These are phyloP conservation scores for Megaceryle maxima DNA, from an alignment of 2,113 vertebrate genomes.

Conservation along the genomic window DNA sequence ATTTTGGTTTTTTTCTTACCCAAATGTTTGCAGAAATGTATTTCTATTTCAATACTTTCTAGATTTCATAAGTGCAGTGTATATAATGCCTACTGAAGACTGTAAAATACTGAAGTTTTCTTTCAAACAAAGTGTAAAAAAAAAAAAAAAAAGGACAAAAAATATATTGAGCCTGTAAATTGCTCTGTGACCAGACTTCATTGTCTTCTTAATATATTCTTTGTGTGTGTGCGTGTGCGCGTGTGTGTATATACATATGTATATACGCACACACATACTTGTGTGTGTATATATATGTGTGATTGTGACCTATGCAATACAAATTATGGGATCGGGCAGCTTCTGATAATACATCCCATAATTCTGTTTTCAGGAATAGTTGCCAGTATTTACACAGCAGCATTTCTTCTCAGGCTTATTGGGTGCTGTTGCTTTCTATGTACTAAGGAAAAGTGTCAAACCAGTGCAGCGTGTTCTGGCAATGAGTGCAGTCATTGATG, in stretches of 20 bases:
- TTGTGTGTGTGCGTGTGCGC: slow-evolving; percentile 68
- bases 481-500: slow-evolving; percentile 66
- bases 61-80: slow-evolving; percentile 85
- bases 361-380: slow-evolving; percentile 84
- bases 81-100: slow-evolving; percentile 82
- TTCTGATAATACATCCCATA: slow-evolving; percentile 80
- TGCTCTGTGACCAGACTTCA: slow-evolving; percentile 82
- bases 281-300: slow-evolving; percentile 76
- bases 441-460: slow-evolving; percentile 78
- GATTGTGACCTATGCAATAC: slow-evolving; percentile 92
- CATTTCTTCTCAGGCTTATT: slow-evolving; percentile 86
- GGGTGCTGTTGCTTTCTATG: slow-evolving; percentile 84
- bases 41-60: slow-evolving; percentile 80
- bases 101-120: slow-evolving; percentile 84
- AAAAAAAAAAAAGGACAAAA: slow-evolving; percentile 55
- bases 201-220: slow-evolving; percentile 84
- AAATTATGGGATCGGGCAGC: slow-evolving; percentile 77
- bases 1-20: slow-evolving; percentile 79
- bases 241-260: slow-evolving; percentile 51
- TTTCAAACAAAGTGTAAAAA: slow-evolving; percentile 80
- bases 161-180: slow-evolving; percentile 83
- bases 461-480: slow-evolving; percentile 69
- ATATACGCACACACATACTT: neutral
- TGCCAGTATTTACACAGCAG: slow-evolving; percentile 87
- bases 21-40: slow-evolving; percentile 80